Percentiles rank a stretch among this genome's conserved stretches.
phyloP scores from a whole-genome alignment of 2,888 invertebrate species.

The Netelia melanura region DNA sequence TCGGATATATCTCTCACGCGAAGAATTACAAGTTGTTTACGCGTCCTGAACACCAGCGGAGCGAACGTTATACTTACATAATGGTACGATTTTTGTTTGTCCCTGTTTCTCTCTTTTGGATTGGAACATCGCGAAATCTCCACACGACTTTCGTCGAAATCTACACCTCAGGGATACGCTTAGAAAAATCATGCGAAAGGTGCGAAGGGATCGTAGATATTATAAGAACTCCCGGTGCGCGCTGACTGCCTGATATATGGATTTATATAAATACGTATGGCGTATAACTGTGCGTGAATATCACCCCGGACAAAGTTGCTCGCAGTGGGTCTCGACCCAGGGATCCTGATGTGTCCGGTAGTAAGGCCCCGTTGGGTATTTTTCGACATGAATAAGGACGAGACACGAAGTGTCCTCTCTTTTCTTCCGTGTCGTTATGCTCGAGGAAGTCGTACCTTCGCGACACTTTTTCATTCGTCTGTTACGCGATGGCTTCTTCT shows the following conservation, averaged over 20 bases:
- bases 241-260: constrained; percentile 82
- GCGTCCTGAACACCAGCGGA: constrained; percentile 33
- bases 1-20: constrained; percentile 27
- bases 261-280: constrained; percentile 62
- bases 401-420: constrained; percentile 18
- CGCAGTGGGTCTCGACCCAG: constrained; percentile 51
- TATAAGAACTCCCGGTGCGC: constrained; percentile 79
- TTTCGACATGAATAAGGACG: constrained; percentile 49
- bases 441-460: constrained; percentile 47
- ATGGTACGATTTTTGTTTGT: constrained; percentile 23
- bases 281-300: constrained; percentile 40
- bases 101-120: neutral
- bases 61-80: constrained; percentile 19
- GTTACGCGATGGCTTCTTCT: constrained; percentile 25
- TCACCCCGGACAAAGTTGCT: constrained; percentile 46
- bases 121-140: constrained; percentile 59
- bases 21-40: constrained; percentile 20
- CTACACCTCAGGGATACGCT: constrained; percentile 22
- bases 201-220: constrained; percentile 58
- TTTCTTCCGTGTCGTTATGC: constrained; percentile 34
- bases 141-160: constrained; percentile 60
- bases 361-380: constrained; percentile 60
- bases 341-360: constrained; percentile 52
- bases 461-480: constrained; percentile 5
- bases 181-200: constrained; percentile 31